phyloP scores from a whole-genome alignment of 2,888 invertebrate genomes.

The Nasonovia ribisnigri region DNA sequence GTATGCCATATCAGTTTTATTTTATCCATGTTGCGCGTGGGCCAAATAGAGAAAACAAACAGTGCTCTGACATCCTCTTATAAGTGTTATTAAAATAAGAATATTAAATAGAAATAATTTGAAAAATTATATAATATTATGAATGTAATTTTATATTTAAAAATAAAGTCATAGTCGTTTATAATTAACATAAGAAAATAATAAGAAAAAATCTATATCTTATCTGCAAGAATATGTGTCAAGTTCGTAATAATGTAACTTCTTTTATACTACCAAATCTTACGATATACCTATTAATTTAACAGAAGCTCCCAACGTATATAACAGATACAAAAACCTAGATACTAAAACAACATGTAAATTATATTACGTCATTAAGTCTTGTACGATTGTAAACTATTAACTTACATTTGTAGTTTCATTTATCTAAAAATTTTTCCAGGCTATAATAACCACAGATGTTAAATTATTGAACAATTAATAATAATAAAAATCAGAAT shows the following conservation, averaged over 20 bases:
- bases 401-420: not conserved
- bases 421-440: not conserved
- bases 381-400: not conserved
- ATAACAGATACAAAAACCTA: not conserved
- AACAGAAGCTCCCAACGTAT: not conserved
- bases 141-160: not conserved
- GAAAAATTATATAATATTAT: not conserved
- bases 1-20: too few relatives aligned
- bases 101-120: not conserved
- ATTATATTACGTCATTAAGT: not conserved
- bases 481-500: not conserved
- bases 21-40: too few relatives aligned
- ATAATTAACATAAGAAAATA: not conserved
- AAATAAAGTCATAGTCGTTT: not conserved
- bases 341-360: not conserved
- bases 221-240: too few relatives aligned
- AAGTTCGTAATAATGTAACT: not conserved
- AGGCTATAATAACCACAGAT: not conserved
- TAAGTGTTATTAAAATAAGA: not conserved
- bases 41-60: too few relatives aligned
- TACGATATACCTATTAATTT: not conserved
- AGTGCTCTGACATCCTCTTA: too few relatives aligned
- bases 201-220: too few relatives aligned
- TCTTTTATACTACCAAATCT: not conserved
- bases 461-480: not conserved